A percentile compares a stretch with the other conserved stretches of the same genome.
Conservation (phyloP, 2,797 vertebrate genomes). For the Sebastes jordani region DNA sequence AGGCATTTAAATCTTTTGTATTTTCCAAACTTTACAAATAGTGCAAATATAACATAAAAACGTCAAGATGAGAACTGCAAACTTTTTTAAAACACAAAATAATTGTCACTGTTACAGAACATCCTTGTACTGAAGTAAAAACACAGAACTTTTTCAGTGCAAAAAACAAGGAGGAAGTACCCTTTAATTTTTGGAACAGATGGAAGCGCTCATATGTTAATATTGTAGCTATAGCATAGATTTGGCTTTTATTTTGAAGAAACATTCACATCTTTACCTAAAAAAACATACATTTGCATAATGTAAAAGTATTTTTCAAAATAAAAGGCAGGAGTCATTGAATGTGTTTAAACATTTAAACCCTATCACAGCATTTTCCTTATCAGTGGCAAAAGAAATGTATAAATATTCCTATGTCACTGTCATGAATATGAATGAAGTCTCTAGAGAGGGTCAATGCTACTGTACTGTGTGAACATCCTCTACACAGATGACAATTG, state of each 20-base stretch:
- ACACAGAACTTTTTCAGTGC: neutral
- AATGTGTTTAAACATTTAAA: neutral
- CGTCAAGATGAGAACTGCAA: constrained; percentile 7
- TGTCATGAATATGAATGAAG: neutral
- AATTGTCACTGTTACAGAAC: neutral
- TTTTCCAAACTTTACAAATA: neutral
- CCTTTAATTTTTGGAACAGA: neutral
- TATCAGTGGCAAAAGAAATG: neutral
- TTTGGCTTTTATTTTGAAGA: neutral
- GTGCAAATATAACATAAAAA: neutral
- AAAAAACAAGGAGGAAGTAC: neutral
- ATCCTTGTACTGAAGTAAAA: neutral
- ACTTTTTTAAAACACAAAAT: neutral
- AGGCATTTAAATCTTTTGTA: neutral
- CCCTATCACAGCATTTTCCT: neutral
- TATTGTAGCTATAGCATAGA: neutral
- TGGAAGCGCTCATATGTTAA: neutral
- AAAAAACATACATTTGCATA: neutral
- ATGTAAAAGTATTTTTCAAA: neutral
- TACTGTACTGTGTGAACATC: neutral
- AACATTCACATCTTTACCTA: neutral
- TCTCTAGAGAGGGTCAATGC: neutral
- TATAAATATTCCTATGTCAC: neutral
- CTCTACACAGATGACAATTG: neutral
- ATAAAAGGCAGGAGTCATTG: neutral